Percentiles rank a stretch among this genome's conserved stretches.
Conservation (phyloP, 2,797 vertebrate genomes). For the Chrosomus eos region DNA sequence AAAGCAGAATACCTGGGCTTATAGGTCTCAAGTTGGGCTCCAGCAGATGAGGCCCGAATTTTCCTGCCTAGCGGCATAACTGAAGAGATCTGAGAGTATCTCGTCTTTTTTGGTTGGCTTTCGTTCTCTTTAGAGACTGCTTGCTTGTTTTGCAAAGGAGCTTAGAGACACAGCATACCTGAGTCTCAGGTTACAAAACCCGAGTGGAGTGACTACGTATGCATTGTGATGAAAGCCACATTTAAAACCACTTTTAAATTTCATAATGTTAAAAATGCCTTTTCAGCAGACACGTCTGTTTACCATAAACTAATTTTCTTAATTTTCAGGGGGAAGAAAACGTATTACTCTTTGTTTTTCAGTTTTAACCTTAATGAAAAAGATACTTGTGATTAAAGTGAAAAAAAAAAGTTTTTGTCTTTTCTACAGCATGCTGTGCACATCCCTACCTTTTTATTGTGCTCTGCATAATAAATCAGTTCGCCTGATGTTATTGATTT, state of each 20-base stretch:
- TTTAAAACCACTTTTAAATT: neutral
- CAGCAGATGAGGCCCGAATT: constrained; percentile 74
- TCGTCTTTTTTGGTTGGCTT: neutral
- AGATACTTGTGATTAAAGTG: neutral
- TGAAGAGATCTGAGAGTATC: constrained; percentile 7
- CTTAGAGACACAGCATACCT: constrained; percentile 53
- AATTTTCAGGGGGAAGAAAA: neutral
- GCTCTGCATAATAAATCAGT: neutral
- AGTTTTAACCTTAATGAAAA: too few species aligned
- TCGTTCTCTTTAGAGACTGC: constrained; percentile 3
- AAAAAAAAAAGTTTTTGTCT: neutral
- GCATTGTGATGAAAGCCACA: constrained; percentile 63
- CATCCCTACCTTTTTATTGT: neutral
- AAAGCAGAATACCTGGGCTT: constrained; percentile 74
- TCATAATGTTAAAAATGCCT: neutral
- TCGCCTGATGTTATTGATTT: neutral
- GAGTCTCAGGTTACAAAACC: constrained; percentile 65
- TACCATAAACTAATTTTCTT: neutral
- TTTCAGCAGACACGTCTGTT: neutral
- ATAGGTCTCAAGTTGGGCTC: constrained; percentile 77
- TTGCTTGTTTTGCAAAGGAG: constrained; percentile 26
- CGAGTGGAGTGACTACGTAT: constrained; percentile 42
- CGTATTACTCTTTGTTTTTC: neutral
- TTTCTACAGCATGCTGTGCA: neutral
- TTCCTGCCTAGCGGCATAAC: constrained; percentile 70